Evolutionary conservation across 2,113 vertebrate species (phyloP).

Genomic region (Hippocampus mohnikei): DNA sequence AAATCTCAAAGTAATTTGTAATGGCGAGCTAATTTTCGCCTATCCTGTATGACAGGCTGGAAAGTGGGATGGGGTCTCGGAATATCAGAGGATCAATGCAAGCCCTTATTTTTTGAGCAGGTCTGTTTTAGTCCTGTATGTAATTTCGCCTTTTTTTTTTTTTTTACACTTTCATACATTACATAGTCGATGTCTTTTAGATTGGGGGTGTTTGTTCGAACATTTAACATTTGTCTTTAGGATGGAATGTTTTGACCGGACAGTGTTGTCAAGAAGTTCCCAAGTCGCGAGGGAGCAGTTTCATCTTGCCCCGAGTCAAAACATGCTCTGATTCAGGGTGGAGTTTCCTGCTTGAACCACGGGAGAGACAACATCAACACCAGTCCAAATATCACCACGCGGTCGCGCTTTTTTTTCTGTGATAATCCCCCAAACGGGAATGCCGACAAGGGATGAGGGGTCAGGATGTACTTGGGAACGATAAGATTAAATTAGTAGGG

Average conservation of each 20-base stretch:
- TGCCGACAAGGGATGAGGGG: slow-evolving; percentile 25
- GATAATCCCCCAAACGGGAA: slow-evolving; percentile 29
- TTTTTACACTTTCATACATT: no score
- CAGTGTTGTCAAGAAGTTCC: slow-evolving; percentile 26
- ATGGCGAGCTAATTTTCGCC: slow-evolving; percentile 32
- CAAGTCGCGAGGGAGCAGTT: slow-evolving; percentile 32
- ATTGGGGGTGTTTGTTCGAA: no score
- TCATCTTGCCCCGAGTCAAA: slow-evolving; percentile 53
- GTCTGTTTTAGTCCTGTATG: no score
- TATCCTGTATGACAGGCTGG: no score
- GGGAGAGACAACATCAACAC: slow-evolving; percentile 50
- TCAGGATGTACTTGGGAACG: slow-evolving; percentile 24
- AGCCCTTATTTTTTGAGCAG: no score
- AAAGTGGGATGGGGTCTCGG: no score
- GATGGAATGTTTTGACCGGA: not conserved
- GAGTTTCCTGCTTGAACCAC: slow-evolving; percentile 64
- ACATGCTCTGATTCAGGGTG: slow-evolving; percentile 59
- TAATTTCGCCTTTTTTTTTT: no score
- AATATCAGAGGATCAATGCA: no score
- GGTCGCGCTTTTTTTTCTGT: slow-evolving; percentile 20
- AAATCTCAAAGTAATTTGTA: no score
- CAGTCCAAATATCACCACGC: slow-evolving; percentile 34
- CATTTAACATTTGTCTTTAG: not conserved
- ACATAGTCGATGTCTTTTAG: no score
- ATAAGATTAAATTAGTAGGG: not conserved